phyloP scores from a whole-genome alignment of 2,797 vertebrate genomes.

The Zenarchopterus dispar region DNA sequence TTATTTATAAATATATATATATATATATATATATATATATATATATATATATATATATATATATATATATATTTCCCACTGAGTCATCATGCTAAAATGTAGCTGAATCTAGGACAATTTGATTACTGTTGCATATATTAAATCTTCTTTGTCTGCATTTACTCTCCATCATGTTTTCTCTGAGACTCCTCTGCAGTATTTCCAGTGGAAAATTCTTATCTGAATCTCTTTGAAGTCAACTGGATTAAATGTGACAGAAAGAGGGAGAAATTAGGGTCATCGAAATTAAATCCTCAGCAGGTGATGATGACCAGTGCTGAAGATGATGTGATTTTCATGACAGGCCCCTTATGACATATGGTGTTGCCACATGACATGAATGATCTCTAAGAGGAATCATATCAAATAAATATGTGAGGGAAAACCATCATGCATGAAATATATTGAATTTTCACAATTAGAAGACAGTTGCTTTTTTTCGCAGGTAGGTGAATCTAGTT shows the following conservation, averaged over 20 bases:
- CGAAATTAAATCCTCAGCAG: slow-evolving; percentile 62
- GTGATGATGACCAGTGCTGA: slow-evolving; percentile 51
- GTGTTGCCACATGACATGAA: slow-evolving; percentile 34
- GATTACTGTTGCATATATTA: slow-evolving; percentile 15
- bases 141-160: slow-evolving; percentile 20
- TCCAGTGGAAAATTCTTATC: slow-evolving; percentile 31
- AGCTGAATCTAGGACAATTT: neutral
- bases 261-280: slow-evolving; percentile 11
- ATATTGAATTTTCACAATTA: neutral
- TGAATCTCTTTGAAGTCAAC: slow-evolving; percentile 53
- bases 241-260: slow-evolving; percentile 38
- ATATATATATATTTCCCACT: too few relatives aligned
- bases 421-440: slow-evolving; percentile 1
- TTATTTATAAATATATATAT: too few relatives aligned
- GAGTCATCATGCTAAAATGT: slow-evolving; percentile 32
- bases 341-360: slow-evolving; percentile 19
- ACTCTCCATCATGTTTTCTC: neutral
- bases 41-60: too few relatives aligned
- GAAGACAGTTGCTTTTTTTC: neutral
- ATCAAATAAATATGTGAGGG: slow-evolving; percentile 7
- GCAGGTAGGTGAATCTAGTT: too few relatives aligned
- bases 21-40: too few relatives aligned
- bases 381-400: slow-evolving; percentile 6
- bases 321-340: slow-evolving; percentile 55
- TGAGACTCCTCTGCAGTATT: slow-evolving; percentile 2